Base-by-base conservation (phyloP, 1,140 invertebrate species). In the Trichogramma pretiosum region DNA sequence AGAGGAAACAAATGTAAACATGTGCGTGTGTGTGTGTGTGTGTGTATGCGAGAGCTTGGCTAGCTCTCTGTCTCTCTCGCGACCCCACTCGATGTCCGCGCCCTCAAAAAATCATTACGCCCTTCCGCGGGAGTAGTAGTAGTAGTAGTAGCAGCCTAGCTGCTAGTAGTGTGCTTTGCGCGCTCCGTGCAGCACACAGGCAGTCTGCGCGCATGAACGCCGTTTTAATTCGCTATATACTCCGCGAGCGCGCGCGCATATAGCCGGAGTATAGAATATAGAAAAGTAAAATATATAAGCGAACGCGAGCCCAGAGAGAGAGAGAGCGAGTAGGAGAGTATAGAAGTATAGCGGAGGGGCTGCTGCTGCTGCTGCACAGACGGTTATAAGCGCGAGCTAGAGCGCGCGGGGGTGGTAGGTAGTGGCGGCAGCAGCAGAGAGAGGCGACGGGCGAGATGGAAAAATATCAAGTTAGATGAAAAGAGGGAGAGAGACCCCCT, bases 71-170 rank as follows among this genome's bases (percentile, higher is more conserved):
- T 43, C 40, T 50, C 35, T 38, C 24, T 44, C 26, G 34, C 64
- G 59, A 69, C 67, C 67, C 69, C 68, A 70, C 69, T 72, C 68
- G 64, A 72, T 67, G 24, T 51, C 66, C 67, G 63, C 67, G 66
- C 48, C 64, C 68, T 72, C 70, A 72, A 73, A 73, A 73, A 73
- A 72, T 73, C 71, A 73, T 73, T 73, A 73, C 70, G 68, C 67
- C 67, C 66, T 71, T 70, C 65, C 68, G 63, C 67, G 68, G 69
- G 67, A n/a, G n/a, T n/a, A n/a, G n/a, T n/a, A n/a, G n/a, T n/a
- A n/a, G n/a, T n/a, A n/a, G n/a, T n/a, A n/a, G n/a, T n/a, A n/a
- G n/a, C n/a, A n/a, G n/a, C n/a, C n/a, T n/a, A n/a, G n/a, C n/a
- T n/a, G n/a, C n/a, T n/a, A n/a, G n/a, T n/a, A n/a, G n/a, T n/a